Evolutionary conservation across 2,888 invertebrate genomes (phyloP), one percentile per base, ranked within the genome.

Genomic region (Eilema caniola): DNA sequence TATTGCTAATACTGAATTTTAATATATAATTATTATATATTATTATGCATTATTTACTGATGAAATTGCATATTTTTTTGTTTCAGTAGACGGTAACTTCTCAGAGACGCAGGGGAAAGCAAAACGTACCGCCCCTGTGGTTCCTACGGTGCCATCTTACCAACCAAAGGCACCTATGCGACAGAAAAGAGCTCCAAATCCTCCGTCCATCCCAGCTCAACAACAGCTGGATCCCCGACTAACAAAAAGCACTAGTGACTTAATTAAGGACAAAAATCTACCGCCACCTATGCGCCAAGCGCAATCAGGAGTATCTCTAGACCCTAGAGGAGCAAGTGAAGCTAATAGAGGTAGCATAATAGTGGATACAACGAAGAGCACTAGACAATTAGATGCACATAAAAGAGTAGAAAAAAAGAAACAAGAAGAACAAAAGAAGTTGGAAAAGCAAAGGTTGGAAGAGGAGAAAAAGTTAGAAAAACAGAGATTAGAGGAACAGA

Each of bases 391-490:
- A 69, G 82, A 82, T 62, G 82, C 83, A 63, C 74, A 81, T 53
- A 82, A 76, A 63, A 76, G 73, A 77, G 78, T 69, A 73, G 78
- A 71, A 59, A 85, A 71, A 60, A 75, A 75, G 69, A 73, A 57
- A 62, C 69, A 75, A 16, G 83, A 78, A 73, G 77, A 83, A 74
- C 70, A 79, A 37, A 83, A 76, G 41, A 85, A 81, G 71, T 57
- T 83, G 41, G 77, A 82, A 53, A 90, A 87, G 76, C 81, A 78
- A 16, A 81, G 87, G 68, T 76, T 87, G 53, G 90, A 88, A 67
- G 90, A 90, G 71, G 87, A 90, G 69, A 89, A 87, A 66, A 89
- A 86, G 71, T 14, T 86, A n/a, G 91, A 93, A 20, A 93, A 92
- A 76, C 87, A 89, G 74, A 79, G 83, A 66, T 31, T 85, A 66